phyloP scores from a whole-genome alignment of 2,797 vertebrate species.

The Macropodus opercularis region DNA sequence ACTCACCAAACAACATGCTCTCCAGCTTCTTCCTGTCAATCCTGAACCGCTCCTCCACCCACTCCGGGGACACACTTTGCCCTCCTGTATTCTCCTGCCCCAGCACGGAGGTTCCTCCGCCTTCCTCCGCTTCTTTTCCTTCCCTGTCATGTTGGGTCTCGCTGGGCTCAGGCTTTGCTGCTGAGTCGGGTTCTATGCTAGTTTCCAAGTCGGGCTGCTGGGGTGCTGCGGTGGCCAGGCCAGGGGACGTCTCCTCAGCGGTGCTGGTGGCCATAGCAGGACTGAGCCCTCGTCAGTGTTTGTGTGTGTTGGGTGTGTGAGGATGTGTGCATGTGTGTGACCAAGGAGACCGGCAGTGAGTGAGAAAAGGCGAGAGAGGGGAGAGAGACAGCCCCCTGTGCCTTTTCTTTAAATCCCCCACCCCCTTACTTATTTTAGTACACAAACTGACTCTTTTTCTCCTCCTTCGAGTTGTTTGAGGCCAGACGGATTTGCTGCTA shows the following conservation, averaged over 20 bases:
- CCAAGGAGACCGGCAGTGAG: slow-evolving; percentile 75
- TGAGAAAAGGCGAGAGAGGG: slow-evolving; percentile 62
- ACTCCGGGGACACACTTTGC: slow-evolving; percentile 73
- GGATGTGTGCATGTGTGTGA: slow-evolving; percentile 73
- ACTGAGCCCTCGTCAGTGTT: slow-evolving; percentile 75
- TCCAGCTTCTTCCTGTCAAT: slow-evolving; percentile 88
- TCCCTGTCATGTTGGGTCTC: slow-evolving; percentile 37
- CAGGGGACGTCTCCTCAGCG: slow-evolving; percentile 62
- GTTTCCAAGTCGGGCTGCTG: slow-evolving; percentile 65
- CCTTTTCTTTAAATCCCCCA: slow-evolving; percentile 63
- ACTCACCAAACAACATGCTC: slow-evolving; percentile 83
- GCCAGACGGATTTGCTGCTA: slow-evolving; percentile 20
- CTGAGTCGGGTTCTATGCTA: slow-evolving; percentile 58
- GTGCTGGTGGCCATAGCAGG: slow-evolving; percentile 72
- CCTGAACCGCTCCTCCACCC: slow-evolving; percentile 85
- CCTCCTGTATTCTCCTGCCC: slow-evolving; percentile 41
- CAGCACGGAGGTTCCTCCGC: slow-evolving; percentile 26
- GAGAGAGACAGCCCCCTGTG: slow-evolving; percentile 59
- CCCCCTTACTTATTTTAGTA: slow-evolving; percentile 63
- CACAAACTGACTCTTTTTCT: slow-evolving; percentile 50
- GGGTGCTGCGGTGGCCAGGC: slow-evolving; percentile 45
- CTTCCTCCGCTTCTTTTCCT: slow-evolving; percentile 65
- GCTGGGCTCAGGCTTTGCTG: slow-evolving; percentile 52
- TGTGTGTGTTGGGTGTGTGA: slow-evolving; percentile 45
- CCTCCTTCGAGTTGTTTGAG: slow-evolving; percentile 21